phyloP scores from a whole-genome alignment of 1,140 invertebrate species.

The Leptestheria dahalacensis region DNA sequence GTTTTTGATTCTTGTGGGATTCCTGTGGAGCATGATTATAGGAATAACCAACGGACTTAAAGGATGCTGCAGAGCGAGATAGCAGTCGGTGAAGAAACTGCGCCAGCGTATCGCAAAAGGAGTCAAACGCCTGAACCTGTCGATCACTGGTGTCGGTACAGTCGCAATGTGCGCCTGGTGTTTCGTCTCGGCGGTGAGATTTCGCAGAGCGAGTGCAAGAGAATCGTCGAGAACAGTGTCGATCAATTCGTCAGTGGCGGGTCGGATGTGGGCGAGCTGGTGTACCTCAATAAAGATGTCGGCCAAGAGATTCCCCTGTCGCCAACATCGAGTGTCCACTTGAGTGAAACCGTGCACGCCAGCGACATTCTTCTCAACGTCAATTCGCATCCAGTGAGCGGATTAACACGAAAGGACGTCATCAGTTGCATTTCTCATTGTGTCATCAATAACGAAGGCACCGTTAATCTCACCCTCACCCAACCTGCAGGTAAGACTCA shows the following conservation, averaged over 20 bases:
- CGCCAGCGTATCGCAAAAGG: too few relatives aligned
- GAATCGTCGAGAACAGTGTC: neutral
- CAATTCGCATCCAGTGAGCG: neutral
- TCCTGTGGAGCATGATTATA: too few relatives aligned
- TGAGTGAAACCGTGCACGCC: neutral
- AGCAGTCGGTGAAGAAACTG: too few relatives aligned
- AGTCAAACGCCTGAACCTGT: neutral
- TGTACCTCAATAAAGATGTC: neutral
- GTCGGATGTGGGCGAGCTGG: neutral
- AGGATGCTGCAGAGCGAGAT: too few relatives aligned
- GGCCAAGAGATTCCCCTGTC: neutral
- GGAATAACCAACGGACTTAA: too few relatives aligned
- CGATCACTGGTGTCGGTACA: neutral
- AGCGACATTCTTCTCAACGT: neutral
- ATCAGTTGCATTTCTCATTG: neutral
- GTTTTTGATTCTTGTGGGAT: too few relatives aligned
- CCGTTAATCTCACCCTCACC: neutral
- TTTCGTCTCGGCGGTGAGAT: neutral
- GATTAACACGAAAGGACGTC: neutral
- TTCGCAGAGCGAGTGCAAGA: neutral
- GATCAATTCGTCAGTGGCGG: neutral
- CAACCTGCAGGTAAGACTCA: neutral
- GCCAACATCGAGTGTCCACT: neutral
- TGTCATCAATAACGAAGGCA: neutral
- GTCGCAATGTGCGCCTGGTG: neutral